A percentile compares a stretch with the other conserved stretches of the same genome.
phyloP scores from a whole-genome alignment of 2,888 invertebrate species.

The Blastobasis adustella region DNA sequence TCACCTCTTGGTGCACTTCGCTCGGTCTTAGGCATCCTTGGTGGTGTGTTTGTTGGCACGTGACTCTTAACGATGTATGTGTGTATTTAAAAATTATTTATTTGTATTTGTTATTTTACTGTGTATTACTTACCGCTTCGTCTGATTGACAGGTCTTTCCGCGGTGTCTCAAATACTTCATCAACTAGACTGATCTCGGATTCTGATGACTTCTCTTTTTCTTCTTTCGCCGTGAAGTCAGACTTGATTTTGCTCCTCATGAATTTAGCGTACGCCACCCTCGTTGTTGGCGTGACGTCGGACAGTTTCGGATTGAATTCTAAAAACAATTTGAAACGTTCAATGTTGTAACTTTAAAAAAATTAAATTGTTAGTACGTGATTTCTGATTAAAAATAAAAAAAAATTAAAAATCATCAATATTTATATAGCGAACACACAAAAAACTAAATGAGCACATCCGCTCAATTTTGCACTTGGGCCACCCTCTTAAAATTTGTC shows the following conservation, averaged over 20 bases:
- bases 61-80: too few species aligned
- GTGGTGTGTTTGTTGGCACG: too few species aligned
- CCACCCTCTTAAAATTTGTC: too few species aligned
- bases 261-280: conserved; percentile 91
- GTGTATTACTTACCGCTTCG: conserved; percentile 30
- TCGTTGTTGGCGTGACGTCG: conserved; percentile 83
- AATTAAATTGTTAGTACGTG: not conserved
- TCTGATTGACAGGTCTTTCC: conserved; percentile 24
- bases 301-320: conserved; percentile 88
- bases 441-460: too few species aligned
- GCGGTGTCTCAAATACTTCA: conserved; percentile 45
- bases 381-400: not conserved
- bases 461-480: too few species aligned
- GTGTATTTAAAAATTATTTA: too few species aligned
- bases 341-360: not conserved
- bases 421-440: too few species aligned
- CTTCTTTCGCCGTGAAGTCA: conserved; percentile 54
- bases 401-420: not conserved
- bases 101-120: too few species aligned
- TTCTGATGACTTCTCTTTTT: conserved; percentile 18
- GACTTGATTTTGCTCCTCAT: conserved; percentile 83
- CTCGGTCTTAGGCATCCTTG: too few species aligned
- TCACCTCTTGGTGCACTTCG: too few species aligned
- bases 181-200: conserved; percentile 43
- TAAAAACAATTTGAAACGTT: conserved; percentile 27